Conservation (phyloP, 1,140 invertebrate species). For the Caerostris darwini region DNA sequence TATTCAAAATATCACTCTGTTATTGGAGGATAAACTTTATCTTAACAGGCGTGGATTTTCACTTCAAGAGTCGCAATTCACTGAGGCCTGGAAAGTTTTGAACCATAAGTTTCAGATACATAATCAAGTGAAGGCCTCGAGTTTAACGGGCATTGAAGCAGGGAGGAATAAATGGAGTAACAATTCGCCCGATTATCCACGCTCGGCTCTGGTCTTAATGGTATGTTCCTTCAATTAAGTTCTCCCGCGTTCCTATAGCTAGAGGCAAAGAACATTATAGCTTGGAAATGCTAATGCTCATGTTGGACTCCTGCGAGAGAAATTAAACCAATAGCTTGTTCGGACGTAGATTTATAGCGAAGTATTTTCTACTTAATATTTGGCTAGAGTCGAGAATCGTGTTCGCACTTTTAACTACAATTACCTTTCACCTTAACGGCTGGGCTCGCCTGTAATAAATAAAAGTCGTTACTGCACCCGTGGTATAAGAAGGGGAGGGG, state of each 20-base stretch:
- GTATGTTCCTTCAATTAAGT: slow-evolving; percentile 74
- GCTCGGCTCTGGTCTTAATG: slow-evolving; percentile 49
- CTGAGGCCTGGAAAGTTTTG: slow-evolving; percentile 27
- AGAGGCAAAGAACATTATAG: slow-evolving; percentile 64
- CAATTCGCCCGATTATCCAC: slow-evolving; percentile 65
- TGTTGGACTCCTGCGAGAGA: slow-evolving; percentile 48
- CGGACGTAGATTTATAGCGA: slow-evolving; percentile 59
- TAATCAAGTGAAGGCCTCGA: slow-evolving; percentile 49
- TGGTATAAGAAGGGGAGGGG: not conserved
- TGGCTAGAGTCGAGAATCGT: slow-evolving; percentile 49
- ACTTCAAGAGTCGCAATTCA: slow-evolving; percentile 43
- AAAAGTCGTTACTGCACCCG: slow-evolving; percentile 25
- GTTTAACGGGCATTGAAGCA: slow-evolving; percentile 55
- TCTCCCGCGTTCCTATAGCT: slow-evolving; percentile 50
- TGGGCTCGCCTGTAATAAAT: slow-evolving; percentile 26
- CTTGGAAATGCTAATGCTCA: slow-evolving; percentile 61
- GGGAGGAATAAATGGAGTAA: slow-evolving; percentile 62
- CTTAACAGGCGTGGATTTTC: slow-evolving; percentile 53
- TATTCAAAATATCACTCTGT: slow-evolving; percentile 37
- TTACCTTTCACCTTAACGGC: slow-evolving; percentile 58
- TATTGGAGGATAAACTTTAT: slow-evolving; percentile 35
- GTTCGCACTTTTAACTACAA: slow-evolving; percentile 59
- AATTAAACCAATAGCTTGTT: slow-evolving; percentile 63
- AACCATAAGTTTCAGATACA: slow-evolving; percentile 53
- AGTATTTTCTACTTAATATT: slow-evolving; percentile 70